Base-by-base conservation (phyloP, 2,797 vertebrate species). In the Sardinella longiceps region DNA sequence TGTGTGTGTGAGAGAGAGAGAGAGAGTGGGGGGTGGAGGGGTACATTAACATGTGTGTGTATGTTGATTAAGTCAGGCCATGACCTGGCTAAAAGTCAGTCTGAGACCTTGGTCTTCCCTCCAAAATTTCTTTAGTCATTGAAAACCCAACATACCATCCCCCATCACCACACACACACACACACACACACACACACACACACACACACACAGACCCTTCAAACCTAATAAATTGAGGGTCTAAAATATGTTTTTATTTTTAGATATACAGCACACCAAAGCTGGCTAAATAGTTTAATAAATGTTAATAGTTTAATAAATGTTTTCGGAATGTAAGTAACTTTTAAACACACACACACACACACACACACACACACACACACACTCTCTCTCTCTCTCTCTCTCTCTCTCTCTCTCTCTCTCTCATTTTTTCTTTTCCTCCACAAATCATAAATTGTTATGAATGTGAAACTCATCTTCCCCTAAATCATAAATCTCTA, bases 41-140 rank as follows among this genome's bases (percentile, higher is more conserved):
- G 33, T 30, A 33, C 33, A 74, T 74, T 74, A 74, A 39, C 66
- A 37, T 74, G 66, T 74, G 63, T 2, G 30, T 74, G 33, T 43
- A 77, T 77, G 70, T 20, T 77, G 20, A 77, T 77, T 77, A 77
- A 77, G 25, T 77, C 70, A 77, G 70, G 70, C 70, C 70, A 77
- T 77, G 70, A 77, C 70, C 70, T 77, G 70, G 70, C 70, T 43
- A 77, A 77, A 77, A 77, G 70, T 77, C 70, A 77, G 70, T 43
- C 70, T 43, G 33, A 43, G 70, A 77, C 33, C 37, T 77, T 77
- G 70, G 18, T 43, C 70, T 77, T 77, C 70, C 70, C 70, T 77
- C 70, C 70, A 77, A 77, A 77, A 77, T 43, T 1, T 77, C 37
- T 20, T 77, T 18, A 77, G 70, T 37, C 20, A 20, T 74, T 74